phyloP scores from a whole-genome alignment of 1,140 invertebrate species.

The Diachasmimorpha longicaudata region DNA sequence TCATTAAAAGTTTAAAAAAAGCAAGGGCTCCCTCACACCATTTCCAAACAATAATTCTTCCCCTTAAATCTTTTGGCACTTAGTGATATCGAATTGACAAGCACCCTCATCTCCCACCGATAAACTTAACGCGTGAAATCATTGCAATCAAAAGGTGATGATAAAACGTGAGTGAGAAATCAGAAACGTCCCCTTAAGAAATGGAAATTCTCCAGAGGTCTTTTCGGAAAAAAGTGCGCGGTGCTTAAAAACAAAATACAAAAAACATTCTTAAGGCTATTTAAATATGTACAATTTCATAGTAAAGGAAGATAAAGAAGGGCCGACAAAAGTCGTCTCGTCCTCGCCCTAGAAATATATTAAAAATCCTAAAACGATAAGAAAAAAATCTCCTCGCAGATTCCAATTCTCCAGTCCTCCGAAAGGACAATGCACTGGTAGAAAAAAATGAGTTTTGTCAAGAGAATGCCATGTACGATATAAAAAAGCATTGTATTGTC shows the following conservation, averaged over 20 bases:
- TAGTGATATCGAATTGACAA: neutral
- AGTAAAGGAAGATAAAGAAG: neutral
- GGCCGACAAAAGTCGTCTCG: neutral
- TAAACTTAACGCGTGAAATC: neutral
- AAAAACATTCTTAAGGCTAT: neutral
- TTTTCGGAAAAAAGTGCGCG: neutral
- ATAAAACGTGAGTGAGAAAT: neutral
- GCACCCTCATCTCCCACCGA: neutral
- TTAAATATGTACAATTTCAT: neutral
- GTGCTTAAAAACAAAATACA: conserved; percentile 5
- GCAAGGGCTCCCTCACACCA: too few relatives aligned
- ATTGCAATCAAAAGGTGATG: neutral
- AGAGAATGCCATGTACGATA: too few relatives aligned
- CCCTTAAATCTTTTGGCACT: neutral
- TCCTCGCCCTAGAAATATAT: neutral
- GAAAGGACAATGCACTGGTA: neutral
- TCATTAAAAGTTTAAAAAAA: too few relatives aligned
- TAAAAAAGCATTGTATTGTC: too few relatives aligned
- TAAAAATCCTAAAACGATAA: neutral
- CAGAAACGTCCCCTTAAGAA: neutral
- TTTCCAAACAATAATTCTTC: too few relatives aligned
- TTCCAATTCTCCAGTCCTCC: neutral
- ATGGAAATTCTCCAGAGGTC: neutral
- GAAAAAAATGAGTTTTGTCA: too few relatives aligned
- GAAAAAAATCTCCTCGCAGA: neutral